Conservation (phyloP, 2,888 invertebrate genomes). For the Geotrupes spiniger region DNA sequence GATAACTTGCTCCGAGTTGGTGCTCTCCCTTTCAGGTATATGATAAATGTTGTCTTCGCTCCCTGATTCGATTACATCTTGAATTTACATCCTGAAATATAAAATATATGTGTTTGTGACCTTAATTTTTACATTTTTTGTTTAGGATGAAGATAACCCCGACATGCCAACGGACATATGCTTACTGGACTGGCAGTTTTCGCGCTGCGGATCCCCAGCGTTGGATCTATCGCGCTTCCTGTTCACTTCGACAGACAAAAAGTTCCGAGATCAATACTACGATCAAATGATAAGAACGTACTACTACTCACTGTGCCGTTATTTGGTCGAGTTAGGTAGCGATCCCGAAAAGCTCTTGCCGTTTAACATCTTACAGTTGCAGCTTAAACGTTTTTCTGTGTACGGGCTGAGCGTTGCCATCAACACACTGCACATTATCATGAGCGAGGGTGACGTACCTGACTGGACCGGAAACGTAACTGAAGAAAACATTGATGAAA, state of each 20-base stretch:
- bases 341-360: constrained; percentile 36
- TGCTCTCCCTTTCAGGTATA: no score
- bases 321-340: constrained; percentile 31
- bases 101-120: no score
- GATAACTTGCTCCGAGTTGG: no score
- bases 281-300: constrained; percentile 37
- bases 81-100: no score
- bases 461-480: constrained; percentile 22
- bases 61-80: no score
- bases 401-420: constrained; percentile 34
- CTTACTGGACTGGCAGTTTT: constrained; percentile 37
- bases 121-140: no score
- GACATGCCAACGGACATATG: constrained; percentile 31
- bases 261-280: constrained; percentile 34
- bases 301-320: constrained; percentile 33
- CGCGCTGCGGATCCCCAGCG: constrained; percentile 32
- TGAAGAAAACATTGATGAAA: constrained; percentile 18
- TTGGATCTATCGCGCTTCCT: constrained; percentile 40
- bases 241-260: constrained; percentile 36
- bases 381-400: constrained; percentile 34
- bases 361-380: constrained; percentile 31
- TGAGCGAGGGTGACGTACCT: constrained; percentile 28
- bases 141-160: constrained; percentile 22
- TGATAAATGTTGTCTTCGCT: no score
- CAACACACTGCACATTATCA: constrained; percentile 33